Evolutionary conservation across 1,140 invertebrate species (phyloP).

Genomic region (Temnothorax longispinosus): DNA sequence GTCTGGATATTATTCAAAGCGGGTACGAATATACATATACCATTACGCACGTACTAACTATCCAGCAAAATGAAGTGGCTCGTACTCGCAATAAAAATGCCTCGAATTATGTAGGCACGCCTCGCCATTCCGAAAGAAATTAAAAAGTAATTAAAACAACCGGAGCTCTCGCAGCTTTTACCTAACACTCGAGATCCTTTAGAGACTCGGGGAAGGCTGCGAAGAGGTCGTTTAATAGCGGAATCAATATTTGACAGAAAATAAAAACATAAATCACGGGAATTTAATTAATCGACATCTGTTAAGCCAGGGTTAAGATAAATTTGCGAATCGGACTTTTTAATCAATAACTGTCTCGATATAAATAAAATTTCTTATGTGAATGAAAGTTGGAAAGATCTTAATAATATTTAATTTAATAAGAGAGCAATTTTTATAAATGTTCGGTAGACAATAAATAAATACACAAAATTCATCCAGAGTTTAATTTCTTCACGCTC

Average conservation of each 20-base stretch:
- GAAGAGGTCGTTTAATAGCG: constrained; percentile 29
- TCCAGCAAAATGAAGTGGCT: constrained; percentile 62
- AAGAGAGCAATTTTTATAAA: not conserved
- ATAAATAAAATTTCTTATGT: not conserved
- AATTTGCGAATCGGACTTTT: constrained; percentile 1
- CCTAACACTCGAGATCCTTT: constrained; percentile 13
- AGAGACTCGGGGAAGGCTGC: not conserved
- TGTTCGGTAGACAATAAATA: not conserved
- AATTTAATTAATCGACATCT: constrained; percentile 32
- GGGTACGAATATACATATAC: constrained; percentile 61
- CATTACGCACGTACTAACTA: constrained; percentile 63
- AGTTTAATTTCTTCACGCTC: constrained; percentile 8
- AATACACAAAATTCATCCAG: constrained; percentile 1
- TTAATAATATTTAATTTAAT: not conserved
- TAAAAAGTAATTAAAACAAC: constrained; percentile 83
- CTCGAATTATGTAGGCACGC: constrained; percentile 78
- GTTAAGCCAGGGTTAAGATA: not conserved
- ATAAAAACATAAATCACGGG: constrained; percentile 47
- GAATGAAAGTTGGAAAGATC: not conserved
- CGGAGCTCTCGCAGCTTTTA: constrained; percentile 26
- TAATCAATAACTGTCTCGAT: not conserved
- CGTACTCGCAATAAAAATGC: constrained; percentile 73
- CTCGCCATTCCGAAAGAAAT: constrained; percentile 80
- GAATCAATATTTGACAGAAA: constrained; percentile 55
- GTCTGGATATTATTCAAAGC: constrained; percentile 69